Conservation (phyloP, 2,888 invertebrate species). For the Drosophila formosana region DNA sequence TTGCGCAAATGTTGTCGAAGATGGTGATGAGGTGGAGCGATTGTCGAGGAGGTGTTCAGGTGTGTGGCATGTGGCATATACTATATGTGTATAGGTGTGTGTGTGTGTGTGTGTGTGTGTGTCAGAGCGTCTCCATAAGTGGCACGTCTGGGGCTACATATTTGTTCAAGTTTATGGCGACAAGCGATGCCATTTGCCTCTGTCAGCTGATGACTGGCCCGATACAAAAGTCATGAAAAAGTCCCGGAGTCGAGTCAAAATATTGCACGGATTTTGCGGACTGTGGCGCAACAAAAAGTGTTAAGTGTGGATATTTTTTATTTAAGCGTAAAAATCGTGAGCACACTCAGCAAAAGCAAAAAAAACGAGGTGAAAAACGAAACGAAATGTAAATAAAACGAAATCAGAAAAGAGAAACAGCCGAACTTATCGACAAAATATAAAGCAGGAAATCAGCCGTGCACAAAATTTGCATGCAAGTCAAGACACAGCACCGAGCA, state of each 20-base stretch:
- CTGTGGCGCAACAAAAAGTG: slow-evolving; percentile 72
- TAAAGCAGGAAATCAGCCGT: slow-evolving; percentile 70
- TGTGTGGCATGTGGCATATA: not conserved
- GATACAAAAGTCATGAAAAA: slow-evolving; percentile 79
- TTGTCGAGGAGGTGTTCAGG: not conserved
- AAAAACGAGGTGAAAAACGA: not conserved
- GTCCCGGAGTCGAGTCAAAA: slow-evolving; percentile 39
- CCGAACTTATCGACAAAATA: slow-evolving; percentile 59
- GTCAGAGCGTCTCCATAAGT: slow-evolving; percentile 51
- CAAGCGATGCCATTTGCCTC: slow-evolving; percentile 76
- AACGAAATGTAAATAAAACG: slow-evolving; percentile 25
- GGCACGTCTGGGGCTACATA: slow-evolving; percentile 74
- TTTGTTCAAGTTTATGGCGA: slow-evolving; percentile 80
- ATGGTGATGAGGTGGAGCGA: slow-evolving; percentile 30
- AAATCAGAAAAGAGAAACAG: slow-evolving; percentile 38
- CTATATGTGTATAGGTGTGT: slow-evolving; percentile 1
- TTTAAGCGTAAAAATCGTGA: slow-evolving; percentile 70
- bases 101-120: not conserved
- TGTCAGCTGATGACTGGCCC: slow-evolving; percentile 76
- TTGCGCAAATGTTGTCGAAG: slow-evolving; percentile 68
- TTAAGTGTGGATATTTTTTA: slow-evolving; percentile 77
- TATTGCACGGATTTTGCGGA: slow-evolving; percentile 60
- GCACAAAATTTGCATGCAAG: slow-evolving; percentile 77
- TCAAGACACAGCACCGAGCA: slow-evolving; percentile 56
- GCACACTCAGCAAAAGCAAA: slow-evolving; percentile 60